phyloP scores from a whole-genome alignment of 2,888 invertebrate genomes.

The Acanthosepion pharaonis region DNA sequence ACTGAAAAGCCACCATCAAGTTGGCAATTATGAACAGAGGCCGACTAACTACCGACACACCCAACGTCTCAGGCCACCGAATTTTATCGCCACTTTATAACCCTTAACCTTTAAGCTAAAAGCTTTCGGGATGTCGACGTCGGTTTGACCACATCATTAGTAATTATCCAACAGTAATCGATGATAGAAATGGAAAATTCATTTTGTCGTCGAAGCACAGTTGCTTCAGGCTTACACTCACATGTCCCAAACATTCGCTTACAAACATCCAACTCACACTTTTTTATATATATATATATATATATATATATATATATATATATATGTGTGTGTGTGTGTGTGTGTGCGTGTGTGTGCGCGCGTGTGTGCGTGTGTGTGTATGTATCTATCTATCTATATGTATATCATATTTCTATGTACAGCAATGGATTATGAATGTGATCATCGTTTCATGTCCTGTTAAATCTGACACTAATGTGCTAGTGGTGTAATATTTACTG shows the following conservation, averaged over 20 bases:
- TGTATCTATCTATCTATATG: too few relatives aligned
- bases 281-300: too few relatives aligned
- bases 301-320: too few relatives aligned
- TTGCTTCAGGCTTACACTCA: not conserved
- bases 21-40: not conserved
- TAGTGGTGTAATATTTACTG: too few relatives aligned
- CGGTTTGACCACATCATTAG: not conserved
- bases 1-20: not conserved
- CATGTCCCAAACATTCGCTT: not conserved
- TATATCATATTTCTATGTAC: not conserved
- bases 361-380: too few relatives aligned
- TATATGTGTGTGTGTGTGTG: too few relatives aligned
- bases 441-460: not conserved
- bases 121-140: not conserved
- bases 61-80: not conserved
- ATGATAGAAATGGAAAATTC: conserved; percentile 4
- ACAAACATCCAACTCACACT: too few relatives aligned
- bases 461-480: not conserved
- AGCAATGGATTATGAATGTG: not conserved
- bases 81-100: conserved; percentile 10
- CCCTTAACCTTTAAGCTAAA: conserved; percentile 22
- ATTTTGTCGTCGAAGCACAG: not conserved
- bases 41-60: not conserved
- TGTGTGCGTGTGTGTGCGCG: too few relatives aligned
- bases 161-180: not conserved